Percentiles rank a stretch among this genome's conserved stretches.
Conservation (phyloP, 2,888 invertebrate genomes). For the Thyatira batis region DNA sequence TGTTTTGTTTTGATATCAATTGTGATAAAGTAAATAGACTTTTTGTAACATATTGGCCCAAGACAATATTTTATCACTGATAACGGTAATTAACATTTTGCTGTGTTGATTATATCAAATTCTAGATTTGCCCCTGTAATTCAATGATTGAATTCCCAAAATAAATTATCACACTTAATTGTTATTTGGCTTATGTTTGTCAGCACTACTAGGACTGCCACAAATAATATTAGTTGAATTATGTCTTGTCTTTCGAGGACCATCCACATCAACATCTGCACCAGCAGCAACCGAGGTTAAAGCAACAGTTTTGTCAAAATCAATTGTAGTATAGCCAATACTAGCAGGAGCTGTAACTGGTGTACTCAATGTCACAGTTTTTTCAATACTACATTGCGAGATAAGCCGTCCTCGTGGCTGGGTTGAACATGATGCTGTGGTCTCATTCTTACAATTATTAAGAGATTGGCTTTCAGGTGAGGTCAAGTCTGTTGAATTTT, state of each 20-base stretch:
- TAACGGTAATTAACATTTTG: no score
- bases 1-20: no score
- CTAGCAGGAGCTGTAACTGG: slow-evolving; percentile 77
- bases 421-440: slow-evolving; percentile 52
- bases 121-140: background rate
- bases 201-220: slow-evolving; percentile 63
- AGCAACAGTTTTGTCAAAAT: slow-evolving; percentile 96
- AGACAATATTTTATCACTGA: no score
- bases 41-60: no score
- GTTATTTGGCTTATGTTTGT: slow-evolving; percentile 45
- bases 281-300: slow-evolving; percentile 90
- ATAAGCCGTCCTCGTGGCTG: slow-evolving; percentile 56
- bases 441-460: slow-evolving; percentile 60
- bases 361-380: slow-evolving; percentile 32
- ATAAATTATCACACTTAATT: slow-evolving; percentile 14
- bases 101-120: no score
- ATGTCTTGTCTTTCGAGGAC: slow-evolving; percentile 90
- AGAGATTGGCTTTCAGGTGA: slow-evolving; percentile 62
- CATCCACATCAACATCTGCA: slow-evolving; percentile 86
- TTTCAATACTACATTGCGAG: slow-evolving; percentile 65
- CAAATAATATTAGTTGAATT: slow-evolving; percentile 86
- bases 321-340: slow-evolving; percentile 94
- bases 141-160: background rate
- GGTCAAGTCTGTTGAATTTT: slow-evolving; percentile 44
- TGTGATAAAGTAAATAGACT: no score